A percentile compares a stretch with the other conserved stretches of the same genome.
Evolutionary conservation across 1,140 invertebrate species (phyloP).

Genomic region (Dermatophagoides farinae): DNA sequence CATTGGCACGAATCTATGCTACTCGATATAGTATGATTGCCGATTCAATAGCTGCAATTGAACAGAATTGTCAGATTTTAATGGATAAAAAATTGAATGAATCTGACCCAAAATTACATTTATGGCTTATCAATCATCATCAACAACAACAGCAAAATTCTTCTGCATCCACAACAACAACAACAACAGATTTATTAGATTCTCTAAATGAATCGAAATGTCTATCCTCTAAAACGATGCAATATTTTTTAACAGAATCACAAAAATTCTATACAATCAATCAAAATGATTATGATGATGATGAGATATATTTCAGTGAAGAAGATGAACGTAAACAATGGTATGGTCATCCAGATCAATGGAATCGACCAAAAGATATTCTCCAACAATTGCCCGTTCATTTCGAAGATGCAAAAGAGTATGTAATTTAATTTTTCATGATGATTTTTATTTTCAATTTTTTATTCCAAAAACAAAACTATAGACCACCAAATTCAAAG

Average conservation of each 20-base stretch:
- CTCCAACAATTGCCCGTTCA: neutral
- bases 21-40: neutral
- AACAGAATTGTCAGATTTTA: neutral
- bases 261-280: too few relatives aligned
- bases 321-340: neutral
- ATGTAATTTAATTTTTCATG: neutral
- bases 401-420: neutral
- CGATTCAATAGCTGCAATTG: neutral
- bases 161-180: neutral
- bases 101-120: neutral
- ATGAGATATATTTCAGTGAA: conserved; percentile 1
- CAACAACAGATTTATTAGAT: neutral
- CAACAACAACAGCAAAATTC: neutral
- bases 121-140: neutral
- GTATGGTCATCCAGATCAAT: neutral
- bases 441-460: neutral
- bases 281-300: neutral
- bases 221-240: too few relatives aligned
- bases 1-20: conserved; percentile 1
- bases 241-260: too few relatives aligned
- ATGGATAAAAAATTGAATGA: neutral
- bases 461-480: neutral
- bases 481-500: conserved; percentile 4
- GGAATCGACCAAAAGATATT: conserved; percentile 3
- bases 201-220: too few relatives aligned